phyloP scores from a whole-genome alignment of 2,888 invertebrate species.

The Druceiella hillmani region DNA sequence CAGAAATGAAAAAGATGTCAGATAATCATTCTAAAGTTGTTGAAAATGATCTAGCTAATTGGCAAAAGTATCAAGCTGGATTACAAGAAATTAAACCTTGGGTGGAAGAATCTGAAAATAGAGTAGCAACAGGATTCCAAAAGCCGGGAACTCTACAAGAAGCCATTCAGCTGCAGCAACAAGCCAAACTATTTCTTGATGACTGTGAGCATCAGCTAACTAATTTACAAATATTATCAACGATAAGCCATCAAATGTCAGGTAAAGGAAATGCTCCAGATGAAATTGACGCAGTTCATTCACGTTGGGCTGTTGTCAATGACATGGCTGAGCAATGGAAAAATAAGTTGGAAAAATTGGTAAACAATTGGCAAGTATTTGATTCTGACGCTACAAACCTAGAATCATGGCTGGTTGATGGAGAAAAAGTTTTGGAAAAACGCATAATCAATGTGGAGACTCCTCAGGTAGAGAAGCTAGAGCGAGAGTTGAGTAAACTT shows the following conservation, averaged over 20 bases:
- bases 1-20: slow-evolving; percentile 68
- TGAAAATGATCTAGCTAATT: slow-evolving; percentile 72
- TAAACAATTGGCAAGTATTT: slow-evolving; percentile 76
- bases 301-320: slow-evolving; percentile 80
- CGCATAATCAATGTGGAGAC: slow-evolving; percentile 59
- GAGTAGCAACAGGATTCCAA: slow-evolving; percentile 61
- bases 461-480: slow-evolving; percentile 69
- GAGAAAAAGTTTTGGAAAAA: slow-evolving; percentile 56
- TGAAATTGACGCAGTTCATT: slow-evolving; percentile 78
- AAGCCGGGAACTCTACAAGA: slow-evolving; percentile 77
- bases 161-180: slow-evolving; percentile 71
- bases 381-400: slow-evolving; percentile 71
- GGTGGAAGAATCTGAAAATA: slow-evolving; percentile 83
- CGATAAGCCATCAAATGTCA: slow-evolving; percentile 68
- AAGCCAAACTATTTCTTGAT: slow-evolving; percentile 64
- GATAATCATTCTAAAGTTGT: slow-evolving; percentile 72
- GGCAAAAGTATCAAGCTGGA: slow-evolving; percentile 78
- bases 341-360: slow-evolving; percentile 71
- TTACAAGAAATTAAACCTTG: slow-evolving; percentile 80
- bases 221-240: slow-evolving; percentile 67
- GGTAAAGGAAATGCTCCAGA: slow-evolving; percentile 74
- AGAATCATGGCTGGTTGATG: slow-evolving; percentile 69
- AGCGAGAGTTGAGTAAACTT: slow-evolving; percentile 67
- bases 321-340: slow-evolving; percentile 74
- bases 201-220: slow-evolving; percentile 74